A percentile compares a stretch with the other conserved stretches of the same genome.
phyloP scores from a whole-genome alignment of 2,113 vertebrate species.

The Larimichthys crocea region DNA sequence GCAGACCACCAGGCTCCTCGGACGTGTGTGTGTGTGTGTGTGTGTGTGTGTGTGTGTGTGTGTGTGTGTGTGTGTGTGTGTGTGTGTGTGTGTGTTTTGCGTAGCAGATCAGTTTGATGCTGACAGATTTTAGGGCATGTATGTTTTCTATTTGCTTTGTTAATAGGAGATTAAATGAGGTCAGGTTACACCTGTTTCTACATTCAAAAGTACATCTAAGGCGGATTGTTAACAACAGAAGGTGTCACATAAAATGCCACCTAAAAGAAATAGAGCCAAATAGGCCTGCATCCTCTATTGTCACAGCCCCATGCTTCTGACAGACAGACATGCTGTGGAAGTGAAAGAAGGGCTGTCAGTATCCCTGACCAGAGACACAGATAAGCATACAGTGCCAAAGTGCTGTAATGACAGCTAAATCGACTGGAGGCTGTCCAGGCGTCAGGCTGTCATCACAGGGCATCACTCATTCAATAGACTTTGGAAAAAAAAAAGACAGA shows the following conservation, averaged over 20 bases:
- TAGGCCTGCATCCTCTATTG: not conserved
- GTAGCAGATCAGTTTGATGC: not conserved
- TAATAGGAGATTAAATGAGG: constrained; percentile 16
- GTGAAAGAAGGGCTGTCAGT: constrained; percentile 18
- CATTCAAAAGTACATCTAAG: constrained; percentile 12
- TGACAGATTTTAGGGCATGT: constrained; percentile 24
- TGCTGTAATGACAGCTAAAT: constrained; percentile 28
- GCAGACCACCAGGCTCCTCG: constrained; percentile 71
- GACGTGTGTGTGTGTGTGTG: constrained; percentile 40
- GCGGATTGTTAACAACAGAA: constrained; percentile 8
- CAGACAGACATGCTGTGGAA: not conserved
- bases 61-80: constrained; percentile 33
- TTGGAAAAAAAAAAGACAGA: not conserved
- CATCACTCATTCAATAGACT: constrained; percentile 10
- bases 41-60: constrained; percentile 31
- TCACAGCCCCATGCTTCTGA: not conserved
- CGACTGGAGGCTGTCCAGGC: constrained; percentile 18
- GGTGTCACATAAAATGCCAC: not conserved
- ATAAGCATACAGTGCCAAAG: constrained; percentile 22
- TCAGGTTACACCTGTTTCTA: not conserved
- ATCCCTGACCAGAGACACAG: constrained; percentile 15
- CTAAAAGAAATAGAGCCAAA: not conserved
- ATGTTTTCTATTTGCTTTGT: constrained; percentile 42
- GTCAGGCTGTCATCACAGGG: constrained; percentile 25
- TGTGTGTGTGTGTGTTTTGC: constrained; percentile 35